Percentiles rank a stretch among this genome's conserved stretches.
These are phyloP conservation scores for Nannospalax galili DNA, from an alignment of 2,113 vertebrate species.

Conservation along the genomic window DNA sequence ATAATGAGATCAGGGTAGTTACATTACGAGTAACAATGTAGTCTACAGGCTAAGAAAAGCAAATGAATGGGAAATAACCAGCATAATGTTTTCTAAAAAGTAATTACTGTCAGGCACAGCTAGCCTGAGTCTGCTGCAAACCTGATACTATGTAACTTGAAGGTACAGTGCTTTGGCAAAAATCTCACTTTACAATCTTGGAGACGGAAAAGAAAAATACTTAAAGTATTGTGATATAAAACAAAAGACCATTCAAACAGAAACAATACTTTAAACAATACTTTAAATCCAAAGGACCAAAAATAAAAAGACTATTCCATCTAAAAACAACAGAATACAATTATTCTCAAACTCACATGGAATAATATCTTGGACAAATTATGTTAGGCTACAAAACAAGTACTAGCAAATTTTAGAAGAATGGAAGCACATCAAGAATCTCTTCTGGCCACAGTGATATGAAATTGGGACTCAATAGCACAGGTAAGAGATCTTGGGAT, in stretches of 20 bases:
- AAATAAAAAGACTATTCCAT: neutral
- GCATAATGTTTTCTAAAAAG: neutral
- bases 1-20: neutral
- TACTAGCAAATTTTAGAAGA: neutral
- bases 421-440: neutral
- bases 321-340: neutral
- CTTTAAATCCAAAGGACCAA: neutral
- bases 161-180: neutral
- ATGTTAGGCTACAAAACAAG: neutral
- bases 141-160: neutral
- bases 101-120: neutral
- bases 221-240: neutral
- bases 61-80: neutral
- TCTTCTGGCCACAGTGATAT: neutral
- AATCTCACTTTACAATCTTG: neutral
- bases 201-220: neutral
- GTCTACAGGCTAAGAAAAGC: neutral
- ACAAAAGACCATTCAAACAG: neutral
- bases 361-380: neutral
- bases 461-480: neutral
- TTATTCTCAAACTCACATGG: neutral
- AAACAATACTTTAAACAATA: neutral
- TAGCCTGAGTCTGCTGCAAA: neutral
- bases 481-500: neutral
- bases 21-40: neutral